Evolutionary conservation across 2,113 vertebrate genomes (phyloP), one percentile per base, ranked within the genome.

Genomic region (Aepyceros melampus): DNA sequence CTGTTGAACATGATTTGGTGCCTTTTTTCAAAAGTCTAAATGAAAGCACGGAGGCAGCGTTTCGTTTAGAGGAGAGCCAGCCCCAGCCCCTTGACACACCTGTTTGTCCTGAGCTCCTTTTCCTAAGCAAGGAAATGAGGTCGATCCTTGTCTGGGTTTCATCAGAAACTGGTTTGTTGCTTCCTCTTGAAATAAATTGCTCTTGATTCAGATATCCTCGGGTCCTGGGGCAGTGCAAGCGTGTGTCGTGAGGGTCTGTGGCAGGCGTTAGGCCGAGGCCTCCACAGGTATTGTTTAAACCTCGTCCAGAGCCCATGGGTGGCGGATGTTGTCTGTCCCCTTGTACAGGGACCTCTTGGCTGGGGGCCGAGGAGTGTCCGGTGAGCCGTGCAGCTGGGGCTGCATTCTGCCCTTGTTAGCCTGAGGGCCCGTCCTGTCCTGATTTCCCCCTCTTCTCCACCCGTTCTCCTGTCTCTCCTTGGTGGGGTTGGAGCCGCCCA

Each of bases 211-310:
- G 3, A 25, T 1, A 13, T 31, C 56, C 12, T 31, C 83, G 36
- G 45, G 56, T 58, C 5, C 71, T 25, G 58, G 64, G n/a, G 36
- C 40, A 40, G 71, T 40, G 40, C 71, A 14, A 25, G 40, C 6
- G 0, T 76, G 51, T 74, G 29, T 78, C 0, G 0, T 1, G 15
- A 83, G 76, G 51, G n/a, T 81, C 11, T 5, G 0, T 19, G 21
- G 36, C 7, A 31, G 84, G 14, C 13, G 0, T 58, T 13, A 16
- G 56, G 14, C 23, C 6, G 3, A 43, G 82, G 62, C 27, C 14
- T 78, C 62, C 56, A 0, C 5, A 1, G 7, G 7, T 0, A 0
- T 25, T 4, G 17, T 6, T 29, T 51, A 31, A 40, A n/a, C 43
- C 67, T 82, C 15, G 21, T 27, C 40, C 40, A 15, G 47, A 60